Base-by-base conservation (phyloP, 1,140 invertebrate species). In the Glomeris maerens region DNA sequence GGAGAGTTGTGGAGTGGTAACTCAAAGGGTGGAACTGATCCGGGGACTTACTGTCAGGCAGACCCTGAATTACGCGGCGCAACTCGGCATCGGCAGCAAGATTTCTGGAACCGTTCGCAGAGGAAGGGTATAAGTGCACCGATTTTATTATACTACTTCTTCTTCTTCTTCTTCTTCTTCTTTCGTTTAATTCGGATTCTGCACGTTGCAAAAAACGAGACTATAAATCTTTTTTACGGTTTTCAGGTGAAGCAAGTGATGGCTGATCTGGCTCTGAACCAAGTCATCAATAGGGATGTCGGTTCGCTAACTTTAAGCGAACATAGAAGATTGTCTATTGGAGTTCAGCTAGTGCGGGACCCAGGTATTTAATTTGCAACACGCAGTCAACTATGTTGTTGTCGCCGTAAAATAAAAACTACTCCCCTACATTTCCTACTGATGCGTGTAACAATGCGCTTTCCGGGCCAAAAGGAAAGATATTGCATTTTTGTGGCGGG, bases 271-370 rank as follows among this genome's bases (percentile, higher is more conserved):
- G 89, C 88, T 0, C 63, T 94, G 1, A 87, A 84, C 5, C 84
- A 89, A 66, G 80, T 91, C 1, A 80, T 84, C 0, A 81, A 88
- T 59, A 77, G 84, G 59, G 78, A 78, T 41, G 81, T 88, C 1
- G 78, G 82, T 58, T 77, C 79, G 57, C 68, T 93, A 2, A 83
- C 80, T 3, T 76, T 79, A 39, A 84, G 84, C 54, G 89, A 94
- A 66, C 84, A 86, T 55, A 70, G 87, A 54, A 71, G 89, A 55
- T 64, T 93, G 1, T 79, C 85, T 55, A 83, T 93, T 50, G 89
- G 85, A 1, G 77, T 89, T 2, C 85, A 93, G 60, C 70, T 93
- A 1, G 81, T 92, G 10, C 79, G 87, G 66, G 88, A 93, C 70
- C 88, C 88, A 50, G 72, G 78, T 80, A 69, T 42, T 20, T 42